A percentile compares a stretch with the other conserved stretches of the same genome.
Conservation (phyloP, 2,113 vertebrate species). For the Galbula dea region DNA sequence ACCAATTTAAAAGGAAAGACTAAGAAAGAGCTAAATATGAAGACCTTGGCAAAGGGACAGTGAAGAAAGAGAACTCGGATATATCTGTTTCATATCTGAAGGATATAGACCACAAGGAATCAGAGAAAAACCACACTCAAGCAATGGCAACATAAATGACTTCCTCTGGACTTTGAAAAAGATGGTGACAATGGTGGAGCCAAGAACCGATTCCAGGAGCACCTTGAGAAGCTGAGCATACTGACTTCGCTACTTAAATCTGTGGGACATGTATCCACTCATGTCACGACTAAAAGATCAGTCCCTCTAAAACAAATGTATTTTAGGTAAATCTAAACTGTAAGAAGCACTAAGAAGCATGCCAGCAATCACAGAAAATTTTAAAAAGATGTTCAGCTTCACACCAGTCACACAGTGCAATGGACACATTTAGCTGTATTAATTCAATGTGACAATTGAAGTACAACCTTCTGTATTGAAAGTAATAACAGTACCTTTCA, state of each 20-base stretch:
- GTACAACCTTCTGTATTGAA: background rate
- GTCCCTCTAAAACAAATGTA: background rate
- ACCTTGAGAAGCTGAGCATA: background rate
- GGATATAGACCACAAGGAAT: background rate
- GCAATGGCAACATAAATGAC: background rate
- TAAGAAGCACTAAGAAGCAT: background rate
- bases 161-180: background rate
- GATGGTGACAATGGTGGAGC: background rate
- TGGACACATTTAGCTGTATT: fast-evolving
- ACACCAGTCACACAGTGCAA: background rate
- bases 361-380: background rate
- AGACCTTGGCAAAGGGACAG: background rate
- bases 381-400: background rate
- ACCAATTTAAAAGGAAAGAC: background rate
- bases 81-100: background rate
- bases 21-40: background rate
- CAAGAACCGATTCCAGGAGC: background rate
- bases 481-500: background rate
- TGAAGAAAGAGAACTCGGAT: background rate
- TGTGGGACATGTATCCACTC: background rate
- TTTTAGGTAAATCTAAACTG: background rate
- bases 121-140: background rate
- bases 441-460: background rate
- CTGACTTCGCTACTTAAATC: background rate
- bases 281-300: background rate